Evolutionary conservation across 2,113 vertebrate species (phyloP).

Genomic region (Falco punctatus): DNA sequence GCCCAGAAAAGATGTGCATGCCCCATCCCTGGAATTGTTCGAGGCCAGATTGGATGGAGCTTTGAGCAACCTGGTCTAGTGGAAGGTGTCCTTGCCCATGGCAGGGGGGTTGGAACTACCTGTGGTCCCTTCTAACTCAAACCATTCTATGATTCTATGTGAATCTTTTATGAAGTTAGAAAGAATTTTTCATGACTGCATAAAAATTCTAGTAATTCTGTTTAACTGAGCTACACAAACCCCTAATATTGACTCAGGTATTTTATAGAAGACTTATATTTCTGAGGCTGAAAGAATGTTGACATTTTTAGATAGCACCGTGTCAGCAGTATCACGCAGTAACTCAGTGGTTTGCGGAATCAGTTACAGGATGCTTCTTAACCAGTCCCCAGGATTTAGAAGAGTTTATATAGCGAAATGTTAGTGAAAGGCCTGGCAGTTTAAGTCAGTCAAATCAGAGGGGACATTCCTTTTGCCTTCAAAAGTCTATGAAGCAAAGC

Average conservation of each 20-base stretch:
- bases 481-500: not conserved
- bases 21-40: too few species aligned
- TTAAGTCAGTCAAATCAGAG: not conserved
- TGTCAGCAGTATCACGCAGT: not conserved
- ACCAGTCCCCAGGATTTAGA: not conserved
- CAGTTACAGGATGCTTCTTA: not conserved
- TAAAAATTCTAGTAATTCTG: not conserved
- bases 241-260: not conserved
- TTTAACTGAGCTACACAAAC: not conserved
- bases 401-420: not conserved
- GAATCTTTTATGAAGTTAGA: not conserved
- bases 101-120: too few species aligned
- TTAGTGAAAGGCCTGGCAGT: not conserved
- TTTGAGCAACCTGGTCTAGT: too few species aligned
- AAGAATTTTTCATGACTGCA: not conserved
- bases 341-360: not conserved
- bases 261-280: not conserved
- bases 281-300: not conserved
- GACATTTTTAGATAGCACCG: not conserved
- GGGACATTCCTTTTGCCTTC: not conserved
- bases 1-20: too few species aligned
- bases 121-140: too few species aligned
- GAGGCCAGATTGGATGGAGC: too few species aligned
- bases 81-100: too few species aligned
- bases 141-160: not conserved